Base-by-base conservation (phyloP, 2,113 vertebrate species). In the Cettia cetti region DNA sequence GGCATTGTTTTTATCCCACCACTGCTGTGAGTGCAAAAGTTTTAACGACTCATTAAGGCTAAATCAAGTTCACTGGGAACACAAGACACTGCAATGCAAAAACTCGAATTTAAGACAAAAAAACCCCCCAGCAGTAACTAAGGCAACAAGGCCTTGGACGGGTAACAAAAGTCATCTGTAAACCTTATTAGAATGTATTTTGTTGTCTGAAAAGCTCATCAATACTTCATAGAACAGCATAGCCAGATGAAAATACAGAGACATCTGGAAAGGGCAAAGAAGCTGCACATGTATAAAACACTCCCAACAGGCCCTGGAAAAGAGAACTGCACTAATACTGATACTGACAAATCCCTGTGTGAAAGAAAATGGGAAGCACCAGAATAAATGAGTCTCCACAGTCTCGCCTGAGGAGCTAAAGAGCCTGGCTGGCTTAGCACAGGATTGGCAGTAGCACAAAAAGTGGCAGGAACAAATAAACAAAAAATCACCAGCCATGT, bases 311-410 rank as follows among this genome's bases (percentile, higher is more conserved):
- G 35, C 33, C 27, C 68, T 68, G 44, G 8, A 39, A 87, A 71
- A 64, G 47, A 70, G 92, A 91, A 53, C 83, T 78, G 40, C 37
- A 49, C 69, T 94, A 78, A 95, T 71, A 75, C 45, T 2, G 72
- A 92, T 52, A 91, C 83, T 20, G 14, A 50, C 40, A 70, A 69
- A 70, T 47, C 57, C 64, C 18, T 42, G 10, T 17, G 9, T 31
- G 56, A 69, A 89, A 60, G 80, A 35, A 86, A 95, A 86, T 1
- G 31, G 90, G 94, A 94, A 95, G 89, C 60, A 95, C 83, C 72
- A 92, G 90, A 94, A 94, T 84, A 92, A 94, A 63, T 4, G 15
- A 78, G 22, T 11, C 22, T 71, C 59, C 44, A 21, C 63, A 44
- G 18, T 30, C 37, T 20, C 0, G 18, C 33, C 72, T n/a, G 22